Evolutionary conservation across 1,140 invertebrate species (phyloP), one percentile per base, ranked within the genome.

Genomic region (Brachionus rubens): DNA sequence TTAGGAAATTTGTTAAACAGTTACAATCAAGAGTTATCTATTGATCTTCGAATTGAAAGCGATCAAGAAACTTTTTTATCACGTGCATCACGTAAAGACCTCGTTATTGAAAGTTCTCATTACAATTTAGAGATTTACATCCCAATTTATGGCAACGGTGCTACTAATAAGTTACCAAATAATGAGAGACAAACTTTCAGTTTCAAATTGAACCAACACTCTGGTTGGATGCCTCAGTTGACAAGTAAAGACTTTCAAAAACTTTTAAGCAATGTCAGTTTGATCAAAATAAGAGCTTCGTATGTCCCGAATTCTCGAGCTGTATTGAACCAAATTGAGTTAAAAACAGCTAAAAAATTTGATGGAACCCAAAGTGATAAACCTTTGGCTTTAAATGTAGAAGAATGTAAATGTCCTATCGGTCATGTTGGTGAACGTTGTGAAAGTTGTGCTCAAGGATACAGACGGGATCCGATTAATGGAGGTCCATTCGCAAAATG

Each of bases 401-500:
- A 99, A 83, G 90, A 90, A 79, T 99, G 96, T 82, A 89, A 89
- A 7, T 99, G 96, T 84, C 93, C 92, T 0, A 87, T 90, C 75
- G 94, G 93, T 0, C 98, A 97, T 80, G 84, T 88, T 46, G 89
- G 96, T 0, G 93, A 98, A 83, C 96, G 93, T 84, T 99, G 96
- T 81, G 96, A 99, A 85, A 94, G 93, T 0, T 99, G 96, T 82
- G 91, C 91, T 0, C 91, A 93, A 0, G 94, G 94, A 0, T 99
- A 90, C 80, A 89, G 93, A 43, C 92, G 97, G 79, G 91, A 92
- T 78, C 91, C 92, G 0, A 89, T 92, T 0, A 90, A 90, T 78
- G 93, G 93, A 7, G 94, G 94, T 10, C 91, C 92, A 0, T 96
- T 96, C 81, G 91, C 93, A 52, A 88, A 89, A 2, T 99, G 96